A percentile compares a stretch with the other conserved stretches of the same genome.
These are phyloP conservation scores for Tyto alba DNA, from an alignment of 2,113 vertebrate genomes.

Conservation along the genomic window DNA sequence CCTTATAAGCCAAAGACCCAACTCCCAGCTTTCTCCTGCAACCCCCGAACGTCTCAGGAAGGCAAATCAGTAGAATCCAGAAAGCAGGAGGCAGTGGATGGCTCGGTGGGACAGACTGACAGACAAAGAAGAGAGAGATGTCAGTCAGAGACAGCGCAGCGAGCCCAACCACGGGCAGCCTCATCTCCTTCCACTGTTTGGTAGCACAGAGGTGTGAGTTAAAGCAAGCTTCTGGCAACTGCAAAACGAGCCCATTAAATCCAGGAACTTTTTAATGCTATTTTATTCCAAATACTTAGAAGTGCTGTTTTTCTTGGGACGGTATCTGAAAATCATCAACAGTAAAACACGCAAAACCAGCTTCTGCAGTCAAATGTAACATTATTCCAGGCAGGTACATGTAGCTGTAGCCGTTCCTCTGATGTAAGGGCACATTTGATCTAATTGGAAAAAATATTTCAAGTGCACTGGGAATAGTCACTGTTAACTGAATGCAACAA, in stretches of 20 bases:
- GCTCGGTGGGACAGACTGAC: neutral
- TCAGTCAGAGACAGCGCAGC: fast-evolving
- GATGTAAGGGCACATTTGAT: conserved; percentile 61
- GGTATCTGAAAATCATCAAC: neutral
- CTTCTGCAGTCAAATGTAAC: neutral
- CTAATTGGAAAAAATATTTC: conserved; percentile 84
- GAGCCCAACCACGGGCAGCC: neutral
- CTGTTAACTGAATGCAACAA: conserved; percentile 80
- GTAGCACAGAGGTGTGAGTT: neutral
- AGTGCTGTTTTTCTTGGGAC: neutral
- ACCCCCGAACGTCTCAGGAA: neutral
- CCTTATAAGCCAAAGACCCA: neutral
- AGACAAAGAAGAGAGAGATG: neutral
- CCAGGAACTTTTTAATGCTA: neutral
- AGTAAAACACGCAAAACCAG: neutral
- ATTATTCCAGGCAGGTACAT: conserved; percentile 13
- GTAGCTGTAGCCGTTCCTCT: neutral
- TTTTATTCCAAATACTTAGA: neutral
- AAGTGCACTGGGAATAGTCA: conserved; percentile 77
- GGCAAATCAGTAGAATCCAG: neutral
- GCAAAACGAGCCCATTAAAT: neutral
- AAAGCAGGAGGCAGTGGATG: neutral
- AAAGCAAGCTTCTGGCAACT: neutral
- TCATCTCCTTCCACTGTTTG: neutral
- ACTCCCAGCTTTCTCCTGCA: neutral